phyloP scores from a whole-genome alignment of 2,797 vertebrate genomes.

The Serranus cabrilla region DNA sequence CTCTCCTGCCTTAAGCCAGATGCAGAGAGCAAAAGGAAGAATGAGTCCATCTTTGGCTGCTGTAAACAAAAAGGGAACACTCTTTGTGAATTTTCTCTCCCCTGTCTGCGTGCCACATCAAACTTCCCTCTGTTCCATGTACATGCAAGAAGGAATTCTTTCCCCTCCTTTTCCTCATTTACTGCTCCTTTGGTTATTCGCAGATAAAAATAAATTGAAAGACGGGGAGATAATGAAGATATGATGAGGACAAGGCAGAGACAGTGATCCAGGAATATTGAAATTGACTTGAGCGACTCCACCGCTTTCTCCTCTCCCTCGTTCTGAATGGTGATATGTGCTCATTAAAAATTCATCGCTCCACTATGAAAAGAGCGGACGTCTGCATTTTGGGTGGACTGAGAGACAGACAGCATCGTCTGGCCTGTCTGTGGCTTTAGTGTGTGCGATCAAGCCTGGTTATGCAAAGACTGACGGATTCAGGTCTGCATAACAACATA shows the following conservation, averaged over 20 bases:
- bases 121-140: conserved; percentile 37
- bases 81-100: conserved; percentile 51
- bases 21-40: conserved; percentile 58
- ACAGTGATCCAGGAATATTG: conserved; percentile 70
- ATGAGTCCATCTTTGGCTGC: conserved; percentile 63
- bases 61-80: conserved; percentile 71
- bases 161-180: conserved; percentile 36
- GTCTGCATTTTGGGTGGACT: conserved; percentile 78
- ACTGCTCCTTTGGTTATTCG: conserved; percentile 40
- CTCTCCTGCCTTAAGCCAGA: conserved; percentile 65
- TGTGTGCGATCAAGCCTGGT: conserved; percentile 55
- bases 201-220: conserved; percentile 65
- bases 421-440: conserved; percentile 64
- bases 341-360: conserved; percentile 84
- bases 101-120: conserved; percentile 48
- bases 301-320: conserved; percentile 72
- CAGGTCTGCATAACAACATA: conserved; percentile 12
- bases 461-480: conserved; percentile 34
- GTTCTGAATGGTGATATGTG: conserved; percentile 67
- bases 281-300: conserved; percentile 72
- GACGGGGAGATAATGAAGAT: conserved; percentile 68
- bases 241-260: conserved; percentile 64
- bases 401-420: conserved; percentile 69
- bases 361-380: conserved; percentile 74
- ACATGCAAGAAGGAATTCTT: conserved; percentile 10